Base-by-base conservation (phyloP, 2,888 invertebrate genomes). In the Sesia apiformis region DNA sequence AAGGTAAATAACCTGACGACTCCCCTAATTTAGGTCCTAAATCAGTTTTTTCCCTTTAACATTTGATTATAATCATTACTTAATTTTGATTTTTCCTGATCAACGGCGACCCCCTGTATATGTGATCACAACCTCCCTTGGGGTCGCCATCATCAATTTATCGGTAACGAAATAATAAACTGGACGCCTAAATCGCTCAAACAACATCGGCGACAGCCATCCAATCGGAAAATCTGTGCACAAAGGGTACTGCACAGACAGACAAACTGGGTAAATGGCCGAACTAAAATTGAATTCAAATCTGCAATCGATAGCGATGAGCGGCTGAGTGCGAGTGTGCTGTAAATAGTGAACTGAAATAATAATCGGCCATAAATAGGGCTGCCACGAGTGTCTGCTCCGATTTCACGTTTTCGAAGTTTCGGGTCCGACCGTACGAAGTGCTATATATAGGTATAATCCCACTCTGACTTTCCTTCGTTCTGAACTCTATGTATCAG, bases 111-210 rank as follows among this genome's bases (percentile, higher is more conserved):
- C 23, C 23, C 2, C 23, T 23, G 23, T 23, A 23, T 23, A 23
- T 23, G 23, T 23, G 2, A 23, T 23, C n/a, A n/a, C n/a, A n/a
- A n/a, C n/a, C n/a, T n/a, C 23, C 23, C 23, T 23, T 23, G 2
- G 23, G 23, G 23, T 23, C 23, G 23, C 23, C 1, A 23, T 0
- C 46, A 8, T 46, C 8, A 46, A 23, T 23, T 46, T 46, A 46
- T 46, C n/a, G 46, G 23, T 40, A 8, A 56, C 49, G 49, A 46
- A 53, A 53, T 40, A 53, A 39, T 54, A 8, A 46, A 46, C 46
- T 8, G 23, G 23, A 5, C 8, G 46, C 23, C 5, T 23, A 46
- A 46, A 46, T 46, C 46, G 46, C 23, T 46, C 46, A 23, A 46
- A 46, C 46, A 23, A 7, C 46, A 46, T 46, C 46, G n/a, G 46